Evolutionary conservation across 2,113 vertebrate genomes (phyloP).

Genomic region (Cacatua alba): DNA sequence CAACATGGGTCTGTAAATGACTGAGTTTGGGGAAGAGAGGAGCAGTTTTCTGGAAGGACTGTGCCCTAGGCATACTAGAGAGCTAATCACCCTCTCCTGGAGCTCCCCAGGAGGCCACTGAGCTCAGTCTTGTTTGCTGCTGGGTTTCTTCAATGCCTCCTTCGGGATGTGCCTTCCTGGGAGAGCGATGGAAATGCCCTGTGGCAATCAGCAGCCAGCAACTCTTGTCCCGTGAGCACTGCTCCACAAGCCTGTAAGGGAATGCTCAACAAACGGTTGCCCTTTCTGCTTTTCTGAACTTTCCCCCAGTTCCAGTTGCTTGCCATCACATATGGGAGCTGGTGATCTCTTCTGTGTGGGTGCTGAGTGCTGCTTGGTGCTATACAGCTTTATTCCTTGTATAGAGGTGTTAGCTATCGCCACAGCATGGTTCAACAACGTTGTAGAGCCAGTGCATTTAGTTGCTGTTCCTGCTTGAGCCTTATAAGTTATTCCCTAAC

Average conservation of each 20-base stretch:
- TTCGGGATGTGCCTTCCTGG: accelerated
- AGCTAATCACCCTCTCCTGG: neutral
- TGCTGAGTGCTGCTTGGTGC: neutral
- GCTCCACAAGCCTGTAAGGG: accelerated
- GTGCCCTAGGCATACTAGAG: neutral
- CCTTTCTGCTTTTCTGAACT: neutral
- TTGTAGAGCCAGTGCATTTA: neutral
- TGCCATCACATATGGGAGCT: neutral
- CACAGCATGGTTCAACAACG: neutral
- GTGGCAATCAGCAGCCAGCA: neutral
- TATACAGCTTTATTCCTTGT: neutral
- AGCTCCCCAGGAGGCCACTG: neutral
- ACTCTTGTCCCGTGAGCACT: neutral
- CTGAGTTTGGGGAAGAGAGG: neutral
- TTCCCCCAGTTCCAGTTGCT: neutral
- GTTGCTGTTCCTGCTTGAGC: neutral
- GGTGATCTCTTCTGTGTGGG: neutral
- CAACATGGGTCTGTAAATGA: neutral
- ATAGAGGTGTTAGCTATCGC: neutral
- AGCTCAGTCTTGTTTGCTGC: neutral
- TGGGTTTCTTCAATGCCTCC: neutral
- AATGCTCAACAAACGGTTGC: neutral
- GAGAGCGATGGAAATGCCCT: neutral
- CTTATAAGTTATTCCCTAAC: neutral
- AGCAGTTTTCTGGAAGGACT: neutral